Base-by-base conservation (phyloP, 2,888 invertebrate genomes). In the Drosophila diplacantha region DNA sequence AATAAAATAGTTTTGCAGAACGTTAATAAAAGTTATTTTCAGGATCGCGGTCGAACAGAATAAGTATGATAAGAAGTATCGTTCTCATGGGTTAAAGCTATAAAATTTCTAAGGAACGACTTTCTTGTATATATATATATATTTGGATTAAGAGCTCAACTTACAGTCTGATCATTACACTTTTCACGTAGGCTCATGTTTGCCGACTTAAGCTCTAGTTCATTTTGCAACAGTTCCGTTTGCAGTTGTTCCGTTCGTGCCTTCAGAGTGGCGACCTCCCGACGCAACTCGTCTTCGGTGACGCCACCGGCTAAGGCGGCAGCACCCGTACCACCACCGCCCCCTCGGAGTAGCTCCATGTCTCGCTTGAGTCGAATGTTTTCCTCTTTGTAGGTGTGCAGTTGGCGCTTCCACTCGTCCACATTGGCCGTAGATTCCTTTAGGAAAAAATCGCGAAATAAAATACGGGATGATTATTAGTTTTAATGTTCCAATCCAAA, bases 351-450 rank as follows among this genome's bases (percentile, higher is more conserved):
- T 83, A 93, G 92, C 44, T 93, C 90, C 80, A 94, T 93, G 81
- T 92, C 93, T 46, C 92, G 91, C 87, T 94, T 94, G 82, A 96
- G 93, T 62, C 95, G 91, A 69, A 94, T 93, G 87, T 96, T 96
- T 88, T 96, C 96, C 88, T 96, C 96, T 87, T 96, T 93, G 85
- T 96, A 95, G 76, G 95, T 94, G 81, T 97, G 97, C 79, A 98
- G 91, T 88, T 98, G 98, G 69, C 97, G 92, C 88, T 98, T 98
- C 98, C 98, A 98, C 89, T 98, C 98, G 86, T 98, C 98, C 29
- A 98, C 98, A 88, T 98, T 98, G 61, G 98, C 96, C 32, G 98
- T 98, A 85, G 96, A 97, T 88, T 92, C 92, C 88, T 88, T n/a
- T 0, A 29, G 37, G 32, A 39, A 3, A 2, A 34, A 29, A 37